These are phyloP conservation scores for Puma concolor DNA, from an alignment of 2,113 vertebrate genomes.

Conservation along the genomic window DNA sequence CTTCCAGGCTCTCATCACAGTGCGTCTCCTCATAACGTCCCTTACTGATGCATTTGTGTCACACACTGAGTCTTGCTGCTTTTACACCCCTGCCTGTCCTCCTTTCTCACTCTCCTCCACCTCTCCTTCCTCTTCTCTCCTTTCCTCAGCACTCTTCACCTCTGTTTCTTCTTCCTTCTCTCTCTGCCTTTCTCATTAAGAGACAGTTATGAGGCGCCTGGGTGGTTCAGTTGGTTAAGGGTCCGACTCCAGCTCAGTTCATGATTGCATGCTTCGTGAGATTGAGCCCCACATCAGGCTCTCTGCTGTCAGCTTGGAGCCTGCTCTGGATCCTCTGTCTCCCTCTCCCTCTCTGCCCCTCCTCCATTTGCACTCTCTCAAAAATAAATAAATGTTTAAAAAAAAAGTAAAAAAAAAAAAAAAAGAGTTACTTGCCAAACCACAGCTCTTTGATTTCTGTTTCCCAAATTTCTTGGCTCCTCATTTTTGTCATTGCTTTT, in stretches of 20 bases:
- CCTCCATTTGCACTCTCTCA: too few species aligned
- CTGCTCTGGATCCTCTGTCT: too few species aligned
- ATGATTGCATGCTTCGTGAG: too few species aligned
- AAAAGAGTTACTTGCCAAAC: conserved; percentile 58
- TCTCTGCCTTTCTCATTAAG: conserved; percentile 65
- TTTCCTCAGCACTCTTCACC: too few species aligned
- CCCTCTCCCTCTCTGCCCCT: too few species aligned
- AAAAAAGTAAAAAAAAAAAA: too few species aligned
- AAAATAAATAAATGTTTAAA: too few species aligned
- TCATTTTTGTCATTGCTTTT: conserved; percentile 23
- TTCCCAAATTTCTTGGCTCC: conserved; percentile 70
- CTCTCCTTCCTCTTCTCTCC: not conserved
- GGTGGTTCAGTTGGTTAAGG: too few species aligned
- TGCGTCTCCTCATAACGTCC: not conserved
- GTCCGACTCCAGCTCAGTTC: too few species aligned
- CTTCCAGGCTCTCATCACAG: not conserved
- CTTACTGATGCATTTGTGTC: not conserved
- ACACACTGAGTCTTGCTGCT: not conserved
- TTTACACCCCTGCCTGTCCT: not conserved
- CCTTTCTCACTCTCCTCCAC: not conserved
- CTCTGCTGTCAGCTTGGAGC: too few species aligned
- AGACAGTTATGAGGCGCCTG: not conserved
- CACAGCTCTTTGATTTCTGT: conserved; percentile 67
- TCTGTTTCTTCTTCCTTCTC: not conserved
- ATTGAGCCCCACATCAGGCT: too few species aligned